Base-by-base conservation (phyloP, 30 jellyfish, hydroid and myxozoan species). In the Sanderia malayensis region DNA sequence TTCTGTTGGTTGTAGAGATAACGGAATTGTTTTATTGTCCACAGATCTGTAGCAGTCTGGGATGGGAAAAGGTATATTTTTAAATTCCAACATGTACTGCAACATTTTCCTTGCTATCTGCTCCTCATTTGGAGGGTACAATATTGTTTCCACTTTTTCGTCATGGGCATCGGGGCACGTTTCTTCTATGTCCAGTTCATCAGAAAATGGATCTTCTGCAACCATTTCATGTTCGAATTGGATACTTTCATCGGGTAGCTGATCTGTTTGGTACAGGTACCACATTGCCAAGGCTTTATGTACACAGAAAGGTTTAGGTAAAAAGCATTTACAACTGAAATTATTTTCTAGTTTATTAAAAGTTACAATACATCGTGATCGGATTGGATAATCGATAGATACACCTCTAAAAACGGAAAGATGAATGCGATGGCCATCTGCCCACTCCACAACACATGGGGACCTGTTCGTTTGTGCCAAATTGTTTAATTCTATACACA, bases 401-500 rank as follows among this genome's bases (percentile, higher is more conserved):
- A 22, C 18, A 37, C 71, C 53, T 10, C 58, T 76, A 74, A 0
- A 74, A 8, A 74, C 49, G 0, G 86, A 58, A 22, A 74, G 63
- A 57, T 74, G 86, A 2, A 58, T 21, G 44, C 19, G 44, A 29
- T 37, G 6, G 52, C 52, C 52, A 37, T 37, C 52, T 6, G 6
- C 52, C 52, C 52, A 37, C 52, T 37, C 52, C 6, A 37, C 52
- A 37, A 37, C 52, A 4, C 10, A 6, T 37, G 52, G 52, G 6
- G 52, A 6, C 6, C 13, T 37, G 10, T 37, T 6, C 52, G 6
- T 6, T 4, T 13, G 13, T 4, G 52, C 52, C 52, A 37, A 37
- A 6, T 37, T 13, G 52, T 37, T 37, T 13, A 4, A 13, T 37
- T 13, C 13, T 6, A 6, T 4, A 37, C 52, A 37, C 10, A 6